Evolutionary conservation across 1,140 invertebrate genomes (phyloP).

Genomic region (Radopholus similis): DNA sequence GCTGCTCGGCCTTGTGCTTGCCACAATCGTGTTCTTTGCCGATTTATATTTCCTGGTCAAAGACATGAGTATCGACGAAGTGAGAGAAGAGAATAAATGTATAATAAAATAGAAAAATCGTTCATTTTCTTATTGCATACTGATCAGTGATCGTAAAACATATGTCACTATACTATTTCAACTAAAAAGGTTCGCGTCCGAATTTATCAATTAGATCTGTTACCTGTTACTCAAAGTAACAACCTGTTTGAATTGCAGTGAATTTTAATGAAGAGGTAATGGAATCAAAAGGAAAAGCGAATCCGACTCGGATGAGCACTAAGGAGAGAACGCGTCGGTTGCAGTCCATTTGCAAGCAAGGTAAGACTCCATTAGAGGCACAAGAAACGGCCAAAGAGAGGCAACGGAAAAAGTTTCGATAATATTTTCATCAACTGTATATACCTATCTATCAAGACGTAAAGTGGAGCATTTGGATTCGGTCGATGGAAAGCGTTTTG

Average conservation of each 20-base stretch:
- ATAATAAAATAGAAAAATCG: no score
- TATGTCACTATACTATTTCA: background rate
- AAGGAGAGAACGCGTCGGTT: conserved; percentile 18
- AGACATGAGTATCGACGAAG: conserved; percentile 38
- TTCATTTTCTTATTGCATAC: no score
- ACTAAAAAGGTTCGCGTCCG: no score
- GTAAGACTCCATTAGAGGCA: background rate
- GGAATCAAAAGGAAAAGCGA: no score
- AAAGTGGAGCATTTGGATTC: conserved; percentile 24
- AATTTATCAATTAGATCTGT: no score
- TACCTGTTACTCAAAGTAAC: no score
- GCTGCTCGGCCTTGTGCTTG: conserved; percentile 61
- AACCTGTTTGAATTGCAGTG: no score
- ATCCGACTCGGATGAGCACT: background rate
- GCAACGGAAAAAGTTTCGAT: background rate
- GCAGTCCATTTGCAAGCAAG: conserved; percentile 16
- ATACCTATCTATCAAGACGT: conserved; percentile 10
- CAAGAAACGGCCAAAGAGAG: background rate
- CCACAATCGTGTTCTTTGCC: conserved; percentile 63
- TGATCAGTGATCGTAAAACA: no score
- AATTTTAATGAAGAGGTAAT: no score
- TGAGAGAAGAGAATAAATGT: no score
- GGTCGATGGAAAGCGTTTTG: conserved; percentile 14
- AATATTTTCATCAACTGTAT: background rate
- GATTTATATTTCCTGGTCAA: conserved; percentile 64